phyloP scores from a whole-genome alignment of 1,140 invertebrate genomes.

The Plodia interpunctella region DNA sequence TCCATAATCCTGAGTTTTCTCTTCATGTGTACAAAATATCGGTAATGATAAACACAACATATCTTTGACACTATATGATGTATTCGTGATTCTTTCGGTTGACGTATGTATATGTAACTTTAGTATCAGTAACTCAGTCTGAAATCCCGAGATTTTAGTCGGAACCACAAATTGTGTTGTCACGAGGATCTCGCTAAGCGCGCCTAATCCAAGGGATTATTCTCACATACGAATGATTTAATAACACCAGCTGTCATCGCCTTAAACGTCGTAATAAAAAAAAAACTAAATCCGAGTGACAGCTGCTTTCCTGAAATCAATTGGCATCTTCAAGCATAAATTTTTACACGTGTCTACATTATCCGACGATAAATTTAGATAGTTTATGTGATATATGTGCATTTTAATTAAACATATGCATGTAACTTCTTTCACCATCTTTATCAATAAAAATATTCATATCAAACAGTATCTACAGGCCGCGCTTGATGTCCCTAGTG shows the following conservation, averaged over 20 bases:
- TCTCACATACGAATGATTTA: constrained; percentile 34
- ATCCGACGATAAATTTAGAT: constrained; percentile 9
- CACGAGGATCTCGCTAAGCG: constrained; percentile 23
- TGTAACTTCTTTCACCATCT: background rate
- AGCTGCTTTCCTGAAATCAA: constrained; percentile 26
- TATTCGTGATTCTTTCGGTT: background rate
- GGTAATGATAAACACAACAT: too few species aligned
- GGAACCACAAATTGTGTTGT: constrained; percentile 30
- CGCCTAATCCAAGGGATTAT: constrained; percentile 39
- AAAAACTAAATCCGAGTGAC: constrained; percentile 23
- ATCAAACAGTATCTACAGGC: too few species aligned
- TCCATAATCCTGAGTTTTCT: too few species aligned
- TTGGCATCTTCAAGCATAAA: background rate
- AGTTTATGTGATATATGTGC: background rate
- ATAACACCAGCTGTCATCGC: constrained; percentile 45
- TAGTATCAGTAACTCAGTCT: background rate
- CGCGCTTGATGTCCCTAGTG: too few species aligned
- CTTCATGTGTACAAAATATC: too few species aligned
- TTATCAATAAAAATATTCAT: background rate
- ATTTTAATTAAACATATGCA: background rate
- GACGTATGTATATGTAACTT: background rate
- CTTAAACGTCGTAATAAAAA: constrained; percentile 30
- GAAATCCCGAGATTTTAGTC: background rate
- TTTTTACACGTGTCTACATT: constrained; percentile 1
- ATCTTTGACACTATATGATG: too few species aligned